Evolutionary conservation across 2,797 vertebrate genomes (phyloP), one percentile per base, ranked within the genome.

Genomic region (Gymnoscopelus braueri): DNA sequence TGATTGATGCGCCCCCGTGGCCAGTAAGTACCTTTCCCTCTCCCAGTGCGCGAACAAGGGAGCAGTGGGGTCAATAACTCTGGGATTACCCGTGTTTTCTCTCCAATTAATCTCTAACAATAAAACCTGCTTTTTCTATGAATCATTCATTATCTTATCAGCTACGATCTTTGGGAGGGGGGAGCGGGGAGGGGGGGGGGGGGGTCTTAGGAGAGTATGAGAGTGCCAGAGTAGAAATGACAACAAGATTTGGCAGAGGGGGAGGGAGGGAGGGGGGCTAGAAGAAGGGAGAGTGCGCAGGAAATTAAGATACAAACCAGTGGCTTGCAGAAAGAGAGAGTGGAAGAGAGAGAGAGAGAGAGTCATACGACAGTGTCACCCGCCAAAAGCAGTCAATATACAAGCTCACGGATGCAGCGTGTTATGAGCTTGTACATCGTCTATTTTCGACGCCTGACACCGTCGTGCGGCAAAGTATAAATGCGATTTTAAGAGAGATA

Each of bases 291-390:
- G 56, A 63, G 79, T 60, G 55, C 62, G 77, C 87, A 87, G 83
- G 81, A 91, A 89, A 91, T 90, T 35, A 89, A 90, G 86, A 87
- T 70, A 72, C 72, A 80, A 60, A 78, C 74, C 66, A 75, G 79
- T 13, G 65, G 79, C 77, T 82, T 72, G 79, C 77, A 75, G 54
- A 54, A 59, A 32, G 15, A 59, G 39, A 49, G 55, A 48, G 12
- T 19, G 14, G 58, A 5, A 59, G 57, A 39, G 23, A 53, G 50
- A 19, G 15, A 54, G 53, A 8, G 44, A 32, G 65, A 53, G 35
- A 56, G 9, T 44, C 39, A 44, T 44, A 44, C 39, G 9, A 44
- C 39, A 44, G 39, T 44, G 39, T 44, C 9, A 7, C 7, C 39
- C 5, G 39, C 8, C 39, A 10, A 44, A 44, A 44, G 39, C 39